Conservation (phyloP, 2,797 vertebrate species). For the Mus caroli region DNA sequence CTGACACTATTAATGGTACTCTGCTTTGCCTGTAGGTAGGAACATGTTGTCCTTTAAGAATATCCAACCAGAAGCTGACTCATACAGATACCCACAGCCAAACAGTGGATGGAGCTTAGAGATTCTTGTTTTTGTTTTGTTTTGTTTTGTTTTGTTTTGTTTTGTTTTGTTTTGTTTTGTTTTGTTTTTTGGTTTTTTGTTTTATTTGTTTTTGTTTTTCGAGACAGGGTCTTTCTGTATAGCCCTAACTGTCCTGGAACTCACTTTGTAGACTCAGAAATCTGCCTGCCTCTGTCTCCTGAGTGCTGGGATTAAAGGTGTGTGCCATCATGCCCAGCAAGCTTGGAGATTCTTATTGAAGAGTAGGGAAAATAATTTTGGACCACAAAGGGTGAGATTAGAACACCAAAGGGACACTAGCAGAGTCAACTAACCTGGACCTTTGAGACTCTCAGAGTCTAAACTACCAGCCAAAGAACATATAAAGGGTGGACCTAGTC, state of each 20-base stretch:
- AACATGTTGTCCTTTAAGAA: background rate
- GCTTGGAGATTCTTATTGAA: background rate
- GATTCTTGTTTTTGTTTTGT: too few relatives aligned
- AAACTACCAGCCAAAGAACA: background rate
- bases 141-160: too few relatives aligned
- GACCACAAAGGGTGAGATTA: background rate
- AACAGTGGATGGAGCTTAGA: background rate
- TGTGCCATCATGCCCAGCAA: background rate
- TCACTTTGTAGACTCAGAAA: too few relatives aligned
- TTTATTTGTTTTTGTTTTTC: too few relatives aligned
- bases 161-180: too few relatives aligned
- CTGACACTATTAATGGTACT: background rate
- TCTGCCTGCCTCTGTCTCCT: too few relatives aligned
- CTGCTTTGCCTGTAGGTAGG: background rate
- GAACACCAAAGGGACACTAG: background rate
- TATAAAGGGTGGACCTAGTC: background rate
- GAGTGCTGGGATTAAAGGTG: too few relatives aligned
- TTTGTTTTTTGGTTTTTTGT: too few relatives aligned
- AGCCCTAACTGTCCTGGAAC: too few relatives aligned
- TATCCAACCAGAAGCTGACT: background rate
- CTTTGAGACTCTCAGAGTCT: background rate
- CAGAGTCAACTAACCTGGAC: background rate
- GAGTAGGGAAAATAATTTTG: background rate
- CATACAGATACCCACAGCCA: background rate
- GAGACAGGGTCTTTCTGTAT: too few relatives aligned